Evolutionary conservation across 1,140 invertebrate species (phyloP).

Genomic region (Elysia chlorotica): DNA sequence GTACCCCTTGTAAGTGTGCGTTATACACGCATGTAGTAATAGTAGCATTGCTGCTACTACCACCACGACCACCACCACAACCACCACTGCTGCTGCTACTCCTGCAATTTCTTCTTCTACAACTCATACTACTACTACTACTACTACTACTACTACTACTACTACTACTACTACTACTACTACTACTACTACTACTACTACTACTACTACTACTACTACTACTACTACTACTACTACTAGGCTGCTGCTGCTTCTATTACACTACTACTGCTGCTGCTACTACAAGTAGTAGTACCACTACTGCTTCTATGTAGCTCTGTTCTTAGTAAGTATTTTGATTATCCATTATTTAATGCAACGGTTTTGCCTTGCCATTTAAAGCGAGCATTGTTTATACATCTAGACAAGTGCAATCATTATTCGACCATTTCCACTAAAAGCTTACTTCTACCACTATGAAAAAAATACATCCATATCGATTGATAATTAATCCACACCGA

Average conservation of each 20-base stretch:
- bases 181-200: slow-evolving; percentile 17
- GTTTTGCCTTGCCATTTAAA: too few species aligned
- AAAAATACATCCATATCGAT: too few species aligned
- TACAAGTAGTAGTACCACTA: not conserved
- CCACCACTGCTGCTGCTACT: not conserved
- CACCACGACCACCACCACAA: not conserved
- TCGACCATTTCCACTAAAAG: too few species aligned
- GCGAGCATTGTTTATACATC: too few species aligned
- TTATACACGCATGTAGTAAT: not conserved
- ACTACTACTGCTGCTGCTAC: not conserved
- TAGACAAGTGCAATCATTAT: not conserved
- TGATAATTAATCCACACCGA: too few species aligned
- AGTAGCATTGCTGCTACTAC: not conserved
- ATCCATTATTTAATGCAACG: too few species aligned
- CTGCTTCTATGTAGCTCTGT: not conserved
- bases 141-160: slow-evolving; percentile 8
- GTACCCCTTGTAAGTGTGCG: too few species aligned
- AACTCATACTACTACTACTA: not conserved
- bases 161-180: slow-evolving; percentile 12
- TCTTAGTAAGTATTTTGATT: too few species aligned
- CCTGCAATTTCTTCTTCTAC: not conserved
- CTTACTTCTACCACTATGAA: too few species aligned
- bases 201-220: slow-evolving; percentile 17
- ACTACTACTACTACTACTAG: slow-evolving; percentile 11
- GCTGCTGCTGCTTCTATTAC: not conserved